A percentile compares a stretch with the other conserved stretches of the same genome.
phyloP scores from a whole-genome alignment of 2,888 invertebrate genomes.

The Patella pellucida region DNA sequence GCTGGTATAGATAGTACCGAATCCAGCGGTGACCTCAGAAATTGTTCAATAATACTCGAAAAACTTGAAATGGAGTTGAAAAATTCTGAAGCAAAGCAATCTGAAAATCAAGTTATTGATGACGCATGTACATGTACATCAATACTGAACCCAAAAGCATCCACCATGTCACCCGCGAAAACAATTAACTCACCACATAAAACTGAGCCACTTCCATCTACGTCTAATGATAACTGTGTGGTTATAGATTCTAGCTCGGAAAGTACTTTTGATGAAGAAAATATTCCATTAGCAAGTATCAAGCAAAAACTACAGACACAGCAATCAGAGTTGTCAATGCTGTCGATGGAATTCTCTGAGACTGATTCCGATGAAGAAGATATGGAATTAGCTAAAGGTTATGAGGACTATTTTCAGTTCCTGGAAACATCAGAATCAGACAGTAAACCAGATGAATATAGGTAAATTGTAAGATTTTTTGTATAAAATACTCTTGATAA shows the following conservation, averaged over 20 bases:
- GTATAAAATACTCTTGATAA: no score
- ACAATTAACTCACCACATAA: background rate
- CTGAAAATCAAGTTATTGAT: background rate
- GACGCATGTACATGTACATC: background rate
- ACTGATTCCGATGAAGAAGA: background rate
- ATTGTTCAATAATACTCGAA: slow-evolving; percentile 37
- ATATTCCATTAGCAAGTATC: background rate
- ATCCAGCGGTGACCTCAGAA: slow-evolving; percentile 27
- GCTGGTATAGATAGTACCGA: background rate
- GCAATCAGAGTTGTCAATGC: background rate
- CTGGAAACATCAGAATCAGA: background rate
- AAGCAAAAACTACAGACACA: background rate
- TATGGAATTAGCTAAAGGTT: background rate
- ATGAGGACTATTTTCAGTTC: background rate
- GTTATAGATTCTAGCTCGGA: background rate
- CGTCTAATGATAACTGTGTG: background rate
- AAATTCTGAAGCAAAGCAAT: background rate
- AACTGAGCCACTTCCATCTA: no score
- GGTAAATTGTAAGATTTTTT: no score
- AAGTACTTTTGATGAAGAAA: background rate
- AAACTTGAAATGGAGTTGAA: slow-evolving; percentile 32
- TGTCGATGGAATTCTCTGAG: background rate
- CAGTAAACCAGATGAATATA: no score
- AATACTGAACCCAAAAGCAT: background rate
- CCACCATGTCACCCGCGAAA: background rate